Conservation (phyloP, 2,888 invertebrate species). For the Drosophila siamana region DNA sequence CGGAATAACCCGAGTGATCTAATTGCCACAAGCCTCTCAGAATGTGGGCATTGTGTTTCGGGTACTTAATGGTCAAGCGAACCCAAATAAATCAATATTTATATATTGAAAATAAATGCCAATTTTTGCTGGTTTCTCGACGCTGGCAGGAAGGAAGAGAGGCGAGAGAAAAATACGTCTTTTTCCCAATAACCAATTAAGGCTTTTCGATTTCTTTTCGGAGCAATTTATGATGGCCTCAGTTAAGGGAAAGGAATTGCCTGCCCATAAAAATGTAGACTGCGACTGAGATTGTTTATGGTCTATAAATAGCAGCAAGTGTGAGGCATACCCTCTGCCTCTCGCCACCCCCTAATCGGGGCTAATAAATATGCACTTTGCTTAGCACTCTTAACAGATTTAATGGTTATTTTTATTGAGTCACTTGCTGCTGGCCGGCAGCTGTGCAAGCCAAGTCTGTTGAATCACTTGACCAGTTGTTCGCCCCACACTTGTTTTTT, state of each 20-base stretch:
- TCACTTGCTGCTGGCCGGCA: slow-evolving; percentile 53
- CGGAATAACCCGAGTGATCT: slow-evolving; percentile 83
- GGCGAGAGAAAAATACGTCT: not conserved
- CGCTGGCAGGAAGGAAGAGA: not conserved
- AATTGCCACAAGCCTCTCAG: slow-evolving; percentile 70
- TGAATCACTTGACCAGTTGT: slow-evolving; percentile 49
- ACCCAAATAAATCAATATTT: slow-evolving; percentile 40
- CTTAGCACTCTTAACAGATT: slow-evolving; percentile 47
- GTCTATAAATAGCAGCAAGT: slow-evolving; percentile 57
- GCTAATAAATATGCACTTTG: slow-evolving; percentile 56
- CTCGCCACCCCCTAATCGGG: not conserved
- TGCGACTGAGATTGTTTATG: slow-evolving; percentile 33
- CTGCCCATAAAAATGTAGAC: slow-evolving; percentile 33
- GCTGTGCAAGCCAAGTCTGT: slow-evolving; percentile 45
- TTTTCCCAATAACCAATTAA: slow-evolving; percentile 28
- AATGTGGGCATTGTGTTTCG: slow-evolving; percentile 62
- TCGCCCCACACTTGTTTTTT: not conserved
- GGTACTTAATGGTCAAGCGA: slow-evolving; percentile 30
- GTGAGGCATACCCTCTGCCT: slow-evolving; percentile 17
- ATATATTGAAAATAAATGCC: slow-evolving; percentile 22
- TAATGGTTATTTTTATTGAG: slow-evolving; percentile 67
- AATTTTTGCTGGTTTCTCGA: slow-evolving; percentile 3
- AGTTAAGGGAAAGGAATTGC: slow-evolving; percentile 19
- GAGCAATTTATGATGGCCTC: slow-evolving; percentile 45
- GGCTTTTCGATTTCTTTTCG: slow-evolving; percentile 20